Evolutionary conservation across 2,888 invertebrate species (phyloP).

Genomic region (Xanthorhoe designata): DNA sequence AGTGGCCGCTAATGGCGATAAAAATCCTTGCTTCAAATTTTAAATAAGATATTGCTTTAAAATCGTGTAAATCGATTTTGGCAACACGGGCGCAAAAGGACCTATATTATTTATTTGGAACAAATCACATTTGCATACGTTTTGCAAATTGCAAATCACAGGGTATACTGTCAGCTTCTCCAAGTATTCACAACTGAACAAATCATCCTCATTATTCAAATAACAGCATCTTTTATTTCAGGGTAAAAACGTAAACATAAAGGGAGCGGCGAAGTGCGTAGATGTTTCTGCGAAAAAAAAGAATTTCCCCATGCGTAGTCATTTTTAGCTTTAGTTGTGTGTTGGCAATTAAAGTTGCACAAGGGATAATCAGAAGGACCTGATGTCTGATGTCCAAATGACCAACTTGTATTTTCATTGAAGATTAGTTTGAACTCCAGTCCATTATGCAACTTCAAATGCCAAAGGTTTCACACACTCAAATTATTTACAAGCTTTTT

Average conservation of each 20-base stretch:
- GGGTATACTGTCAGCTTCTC: too few relatives aligned
- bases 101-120: too few relatives aligned
- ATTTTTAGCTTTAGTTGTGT: conserved; percentile 72
- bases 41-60: too few relatives aligned
- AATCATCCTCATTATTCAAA: background rate
- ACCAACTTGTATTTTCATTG: background rate
- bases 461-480: conserved; percentile 1
- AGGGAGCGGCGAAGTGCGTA: conserved; percentile 52
- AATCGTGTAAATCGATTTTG: too few relatives aligned
- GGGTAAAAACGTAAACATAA: conserved; percentile 64
- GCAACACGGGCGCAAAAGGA: too few relatives aligned
- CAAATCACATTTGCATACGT: too few relatives aligned
- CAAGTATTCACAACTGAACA: too few relatives aligned
- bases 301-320: conserved; percentile 64
- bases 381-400: background rate
- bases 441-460: conserved; percentile 12
- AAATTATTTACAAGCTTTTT: conserved; percentile 44
- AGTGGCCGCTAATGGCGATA: too few relatives aligned
- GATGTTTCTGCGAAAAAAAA: conserved; percentile 54
- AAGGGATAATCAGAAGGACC: background rate
- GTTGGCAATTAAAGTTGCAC: conserved; percentile 44
- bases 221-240: conserved; percentile 51
- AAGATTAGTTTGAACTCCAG: background rate
- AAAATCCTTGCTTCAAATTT: too few relatives aligned
- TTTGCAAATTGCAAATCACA: too few relatives aligned